Percentiles rank a stretch among this genome's conserved stretches.
Conservation (phyloP, 2,113 vertebrate species). For the Tragelaphus buxtoni region DNA sequence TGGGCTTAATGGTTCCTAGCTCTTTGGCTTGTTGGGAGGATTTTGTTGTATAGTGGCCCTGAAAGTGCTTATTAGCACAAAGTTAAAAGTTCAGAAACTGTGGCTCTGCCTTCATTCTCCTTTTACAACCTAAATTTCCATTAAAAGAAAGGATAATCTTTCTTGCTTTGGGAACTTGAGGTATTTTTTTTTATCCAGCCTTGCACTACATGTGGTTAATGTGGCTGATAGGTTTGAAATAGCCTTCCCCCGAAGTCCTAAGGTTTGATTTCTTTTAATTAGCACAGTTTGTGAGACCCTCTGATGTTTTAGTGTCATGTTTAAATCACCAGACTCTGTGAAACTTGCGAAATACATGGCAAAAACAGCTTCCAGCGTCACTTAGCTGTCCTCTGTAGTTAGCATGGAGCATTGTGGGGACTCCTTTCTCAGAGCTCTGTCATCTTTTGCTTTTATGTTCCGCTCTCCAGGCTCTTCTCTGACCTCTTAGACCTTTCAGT, state of each 20-base stretch:
- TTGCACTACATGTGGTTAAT: neutral
- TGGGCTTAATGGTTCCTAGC: neutral
- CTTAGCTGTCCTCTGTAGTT: neutral
- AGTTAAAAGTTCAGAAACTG: neutral
- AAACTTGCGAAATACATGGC: neutral
- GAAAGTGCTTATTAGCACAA: neutral
- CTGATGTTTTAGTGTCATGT: neutral
- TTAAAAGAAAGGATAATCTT: neutral
- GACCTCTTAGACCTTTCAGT: neutral
- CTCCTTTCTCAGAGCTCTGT: neutral
- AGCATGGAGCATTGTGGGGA: neutral
- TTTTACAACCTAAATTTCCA: neutral
- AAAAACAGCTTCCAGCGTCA: neutral
- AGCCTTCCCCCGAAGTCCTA: neutral
- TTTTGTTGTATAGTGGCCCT: neutral
- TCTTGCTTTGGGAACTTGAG: neutral
- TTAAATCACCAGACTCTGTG: neutral
- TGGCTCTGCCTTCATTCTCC: neutral
- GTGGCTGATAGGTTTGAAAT: neutral
- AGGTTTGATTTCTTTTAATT: neutral
- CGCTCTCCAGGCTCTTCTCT: neutral
- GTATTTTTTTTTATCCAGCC: neutral
- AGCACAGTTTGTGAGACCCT: neutral
- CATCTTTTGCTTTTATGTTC: neutral
- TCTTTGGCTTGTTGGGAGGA: neutral